These are phyloP conservation scores for Eumaeus atala DNA, from an alignment of 1,140 invertebrate genomes.

Conservation along the genomic window DNA sequence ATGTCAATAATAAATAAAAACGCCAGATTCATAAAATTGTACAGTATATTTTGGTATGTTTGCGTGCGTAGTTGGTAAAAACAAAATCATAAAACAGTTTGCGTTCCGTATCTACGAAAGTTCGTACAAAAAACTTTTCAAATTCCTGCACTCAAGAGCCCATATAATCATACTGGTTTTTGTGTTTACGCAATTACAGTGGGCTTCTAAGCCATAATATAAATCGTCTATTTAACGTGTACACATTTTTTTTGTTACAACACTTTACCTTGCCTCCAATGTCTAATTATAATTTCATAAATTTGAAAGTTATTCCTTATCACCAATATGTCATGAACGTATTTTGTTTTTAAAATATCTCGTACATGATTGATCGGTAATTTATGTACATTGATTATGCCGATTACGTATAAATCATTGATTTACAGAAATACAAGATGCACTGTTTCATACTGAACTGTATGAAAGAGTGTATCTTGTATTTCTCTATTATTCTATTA, in stretches of 20 bases:
- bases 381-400: conserved; percentile 7
- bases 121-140: too few relatives aligned
- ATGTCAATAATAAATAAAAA: too few relatives aligned
- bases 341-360: conserved; percentile 6
- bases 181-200: conserved; percentile 1
- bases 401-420: neutral
- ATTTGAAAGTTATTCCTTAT: conserved; percentile 10
- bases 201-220: neutral
- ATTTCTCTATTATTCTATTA: too few relatives aligned
- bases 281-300: conserved; percentile 5
- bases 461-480: too few relatives aligned
- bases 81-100: too few relatives aligned
- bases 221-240: neutral
- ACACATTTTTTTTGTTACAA: conserved; percentile 7
- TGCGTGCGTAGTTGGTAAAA: too few relatives aligned
- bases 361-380: neutral
- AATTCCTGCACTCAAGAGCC: too few relatives aligned
- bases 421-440: too few relatives aligned
- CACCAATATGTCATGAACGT: conserved; percentile 4
- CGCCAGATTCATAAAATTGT: too few relatives aligned
- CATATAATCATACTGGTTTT: conserved; percentile 3
- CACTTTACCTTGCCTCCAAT: conserved; percentile 5
- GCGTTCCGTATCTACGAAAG: too few relatives aligned
- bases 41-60: too few relatives aligned
- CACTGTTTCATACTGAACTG: too few relatives aligned